Evolutionary conservation across 53 echinoderm and acorn worm genomes (phyloP).

Genomic region (Actinopyga echinites): DNA sequence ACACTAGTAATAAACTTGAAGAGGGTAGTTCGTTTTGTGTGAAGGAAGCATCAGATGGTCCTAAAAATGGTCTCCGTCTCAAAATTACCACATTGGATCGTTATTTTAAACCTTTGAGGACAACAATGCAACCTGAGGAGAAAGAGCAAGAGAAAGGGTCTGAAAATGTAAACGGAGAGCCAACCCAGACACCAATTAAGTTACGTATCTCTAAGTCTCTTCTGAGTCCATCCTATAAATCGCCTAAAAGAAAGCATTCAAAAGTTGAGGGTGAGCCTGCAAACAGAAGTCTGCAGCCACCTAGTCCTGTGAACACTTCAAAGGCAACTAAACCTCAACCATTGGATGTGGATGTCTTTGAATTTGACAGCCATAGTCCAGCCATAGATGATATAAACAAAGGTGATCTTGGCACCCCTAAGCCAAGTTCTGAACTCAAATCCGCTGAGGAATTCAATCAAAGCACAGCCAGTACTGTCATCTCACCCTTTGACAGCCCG

Average conservation of each 20-base stretch:
- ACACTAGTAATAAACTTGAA: not conserved
- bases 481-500: conserved; percentile 23
- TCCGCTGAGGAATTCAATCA: not conserved
- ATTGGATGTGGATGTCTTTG: conserved; percentile 28
- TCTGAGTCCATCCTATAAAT: conserved; percentile 25
- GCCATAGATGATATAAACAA: not conserved
- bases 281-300: no score
- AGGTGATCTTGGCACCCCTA: not conserved
- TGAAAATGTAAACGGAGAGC: not conserved
- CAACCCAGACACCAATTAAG: conserved; percentile 25
- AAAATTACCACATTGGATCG: conserved; percentile 21
- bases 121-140: not conserved
- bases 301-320: not conserved
- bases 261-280: no score
- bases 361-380: not conserved
- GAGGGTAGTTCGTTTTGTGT: conserved; percentile 17
- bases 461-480: conserved; percentile 11
- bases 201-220: conserved; percentile 29
- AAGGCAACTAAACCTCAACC: not conserved
- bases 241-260: not conserved
- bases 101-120: not conserved
- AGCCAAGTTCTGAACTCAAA: not conserved
- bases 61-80: not conserved
- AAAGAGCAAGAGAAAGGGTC: not conserved
- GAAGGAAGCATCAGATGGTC: conserved; percentile 18